A percentile compares a stretch with the other conserved stretches of the same genome.
Evolutionary conservation across 2,113 vertebrate species (phyloP).

Genomic region (Toxotes jaculatrix): DNA sequence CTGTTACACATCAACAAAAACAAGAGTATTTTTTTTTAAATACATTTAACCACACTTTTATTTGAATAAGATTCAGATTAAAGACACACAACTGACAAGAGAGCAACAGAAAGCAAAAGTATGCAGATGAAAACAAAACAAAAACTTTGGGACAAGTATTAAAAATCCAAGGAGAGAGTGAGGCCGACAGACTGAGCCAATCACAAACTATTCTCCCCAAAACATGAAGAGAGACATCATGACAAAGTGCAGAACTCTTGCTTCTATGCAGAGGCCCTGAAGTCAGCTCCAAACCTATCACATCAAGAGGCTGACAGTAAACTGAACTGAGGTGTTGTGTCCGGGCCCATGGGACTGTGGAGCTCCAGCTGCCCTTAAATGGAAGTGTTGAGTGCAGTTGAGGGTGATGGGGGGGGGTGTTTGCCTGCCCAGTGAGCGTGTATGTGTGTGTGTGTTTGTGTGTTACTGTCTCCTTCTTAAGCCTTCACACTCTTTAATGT

Average conservation of each 20-base stretch:
- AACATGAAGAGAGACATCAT: neutral
- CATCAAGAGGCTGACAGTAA: conserved; percentile 36
- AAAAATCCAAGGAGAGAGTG: neutral
- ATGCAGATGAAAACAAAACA: neutral
- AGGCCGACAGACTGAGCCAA: neutral
- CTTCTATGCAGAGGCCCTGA: neutral
- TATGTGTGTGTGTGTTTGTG: conserved; percentile 17
- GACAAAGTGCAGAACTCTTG: conserved; percentile 37
- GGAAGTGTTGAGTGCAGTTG: conserved; percentile 64
- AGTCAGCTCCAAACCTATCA: conserved; percentile 13
- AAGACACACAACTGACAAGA: neutral
- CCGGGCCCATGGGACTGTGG: conserved; percentile 32
- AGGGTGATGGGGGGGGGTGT: conserved; percentile 1
- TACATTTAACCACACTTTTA: neutral
- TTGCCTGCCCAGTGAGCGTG: neutral
- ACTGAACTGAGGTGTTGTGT: conserved; percentile 53
- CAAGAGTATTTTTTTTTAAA: neutral
- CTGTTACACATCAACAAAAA: conserved; percentile 79
- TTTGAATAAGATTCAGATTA: neutral
- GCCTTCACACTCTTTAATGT: conserved; percentile 6
- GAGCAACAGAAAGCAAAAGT: neutral
- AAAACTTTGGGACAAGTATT: neutral
- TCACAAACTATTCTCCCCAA: neutral
- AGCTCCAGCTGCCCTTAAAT: conserved; percentile 72
- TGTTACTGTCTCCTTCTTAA: conserved; percentile 9